Conservation (phyloP, 1,140 invertebrate genomes). For the Berghia stephanieae region DNA sequence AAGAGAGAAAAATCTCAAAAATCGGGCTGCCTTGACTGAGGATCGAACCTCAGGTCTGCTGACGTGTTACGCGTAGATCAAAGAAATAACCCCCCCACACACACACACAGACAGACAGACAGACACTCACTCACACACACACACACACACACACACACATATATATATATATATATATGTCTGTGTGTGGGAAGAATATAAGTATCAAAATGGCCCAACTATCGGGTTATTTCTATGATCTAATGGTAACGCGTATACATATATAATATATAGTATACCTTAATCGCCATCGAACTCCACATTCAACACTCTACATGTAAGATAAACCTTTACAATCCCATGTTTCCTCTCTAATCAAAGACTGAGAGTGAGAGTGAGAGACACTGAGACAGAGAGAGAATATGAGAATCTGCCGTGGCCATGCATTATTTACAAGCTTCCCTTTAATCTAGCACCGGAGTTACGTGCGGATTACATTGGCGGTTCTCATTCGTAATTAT, state of each 20-base stretch:
- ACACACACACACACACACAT: not conserved
- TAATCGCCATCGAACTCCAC: not conserved
- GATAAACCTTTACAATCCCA: slow-evolving; percentile 8
- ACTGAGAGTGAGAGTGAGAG: not conserved
- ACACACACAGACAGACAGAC: not conserved
- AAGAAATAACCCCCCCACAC: not conserved
- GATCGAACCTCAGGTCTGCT: not conserved
- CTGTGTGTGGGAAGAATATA: too few relatives aligned
- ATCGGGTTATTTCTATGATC: too few relatives aligned
- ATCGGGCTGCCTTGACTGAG: not conserved
- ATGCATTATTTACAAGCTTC: too few relatives aligned
- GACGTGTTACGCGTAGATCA: not conserved
- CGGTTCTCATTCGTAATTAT: too few relatives aligned
- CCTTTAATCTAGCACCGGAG: too few relatives aligned
- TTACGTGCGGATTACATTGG: too few relatives aligned
- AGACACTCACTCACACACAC: not conserved
- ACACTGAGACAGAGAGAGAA: not conserved
- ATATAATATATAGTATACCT: too few relatives aligned
- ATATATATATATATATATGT: not conserved
- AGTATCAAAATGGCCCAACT: too few relatives aligned
- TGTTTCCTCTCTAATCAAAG: not conserved
- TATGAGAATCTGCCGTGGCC: too few relatives aligned
- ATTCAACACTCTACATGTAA: not conserved
- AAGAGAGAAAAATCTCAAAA: not conserved
- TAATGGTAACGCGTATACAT: not conserved